These are phyloP conservation scores for Tricholaema leucomelas DNA, from an alignment of 2,113 vertebrate species.

Conservation along the genomic window DNA sequence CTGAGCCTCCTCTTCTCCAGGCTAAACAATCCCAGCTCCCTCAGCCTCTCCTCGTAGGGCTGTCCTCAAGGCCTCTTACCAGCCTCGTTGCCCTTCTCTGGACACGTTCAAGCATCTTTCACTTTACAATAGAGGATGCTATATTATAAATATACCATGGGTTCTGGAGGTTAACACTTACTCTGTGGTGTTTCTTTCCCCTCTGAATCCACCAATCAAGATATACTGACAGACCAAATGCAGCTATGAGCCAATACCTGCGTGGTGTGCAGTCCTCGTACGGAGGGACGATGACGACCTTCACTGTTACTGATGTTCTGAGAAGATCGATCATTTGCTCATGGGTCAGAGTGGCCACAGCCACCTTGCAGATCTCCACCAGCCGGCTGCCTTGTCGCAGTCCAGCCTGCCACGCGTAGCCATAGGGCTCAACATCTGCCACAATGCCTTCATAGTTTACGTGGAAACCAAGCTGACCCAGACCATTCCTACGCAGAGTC, in stretches of 20 bases:
- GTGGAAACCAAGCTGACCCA: conserved; percentile 95
- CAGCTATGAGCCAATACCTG: conserved; percentile 76
- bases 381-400: conserved; percentile 92
- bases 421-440: conserved; percentile 93
- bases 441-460: conserved; percentile 98
- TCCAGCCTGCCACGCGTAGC: conserved; percentile 95
- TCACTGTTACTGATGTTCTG: conserved; percentile 92
- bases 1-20: too few relatives aligned
- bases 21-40: too few relatives aligned
- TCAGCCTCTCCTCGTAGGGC: too few relatives aligned
- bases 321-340: conserved; percentile 98
- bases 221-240: background rate
- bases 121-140: background rate
- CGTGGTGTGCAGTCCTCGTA: conserved; percentile 94
- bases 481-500: conserved; percentile 91
- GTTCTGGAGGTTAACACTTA: background rate
- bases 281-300: conserved; percentile 93
- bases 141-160: rapidly evolving
- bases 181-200: background rate
- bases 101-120: too few relatives aligned
- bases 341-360: conserved; percentile 92
- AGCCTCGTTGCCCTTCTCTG: too few relatives aligned
- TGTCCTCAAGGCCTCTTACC: too few relatives aligned
- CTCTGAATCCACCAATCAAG: background rate
- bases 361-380: conserved; percentile 96